Evolutionary conservation across 2,888 invertebrate genomes (phyloP).

Genomic region (Palloptera scutellata): DNA sequence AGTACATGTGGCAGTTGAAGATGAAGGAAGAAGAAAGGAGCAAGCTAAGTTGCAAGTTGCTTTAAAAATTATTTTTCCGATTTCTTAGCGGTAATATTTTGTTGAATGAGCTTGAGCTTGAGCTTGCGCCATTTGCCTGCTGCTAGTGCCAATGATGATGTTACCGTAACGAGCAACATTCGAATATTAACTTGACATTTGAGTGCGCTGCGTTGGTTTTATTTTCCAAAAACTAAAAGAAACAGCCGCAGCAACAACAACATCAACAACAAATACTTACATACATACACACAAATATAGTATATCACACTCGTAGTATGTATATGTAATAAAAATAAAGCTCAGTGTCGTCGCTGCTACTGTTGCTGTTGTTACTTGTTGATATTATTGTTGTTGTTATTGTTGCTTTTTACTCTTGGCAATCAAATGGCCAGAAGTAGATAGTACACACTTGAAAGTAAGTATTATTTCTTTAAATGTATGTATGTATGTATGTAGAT

Average conservation of each 20-base stretch:
- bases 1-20: no score
- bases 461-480: no score
- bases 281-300: no score
- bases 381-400: not conserved
- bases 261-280: conserved; percentile 18
- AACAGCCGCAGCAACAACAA: conserved; percentile 17
- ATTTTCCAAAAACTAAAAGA: conserved; percentile 49
- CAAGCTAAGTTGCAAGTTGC: no score
- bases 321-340: not conserved
- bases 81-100: no score
- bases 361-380: conserved; percentile 8
- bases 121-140: not conserved
- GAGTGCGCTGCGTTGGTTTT: conserved; percentile 55
- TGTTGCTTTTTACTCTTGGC: not conserved
- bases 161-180: conserved; percentile 51
- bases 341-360: conserved; percentile 1
- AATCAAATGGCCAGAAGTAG: no score
- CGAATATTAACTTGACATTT: conserved; percentile 56
- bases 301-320: not conserved
- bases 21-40: no score
- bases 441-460: no score
- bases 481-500: no score
- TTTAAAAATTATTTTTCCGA: no score
- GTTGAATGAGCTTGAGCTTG: no score
- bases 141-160: conserved; percentile 20